Percentiles rank a stretch among this genome's conserved stretches.
phyloP scores from a whole-genome alignment of 2,113 vertebrate genomes.

The Chloropsis cyanopogon region DNA sequence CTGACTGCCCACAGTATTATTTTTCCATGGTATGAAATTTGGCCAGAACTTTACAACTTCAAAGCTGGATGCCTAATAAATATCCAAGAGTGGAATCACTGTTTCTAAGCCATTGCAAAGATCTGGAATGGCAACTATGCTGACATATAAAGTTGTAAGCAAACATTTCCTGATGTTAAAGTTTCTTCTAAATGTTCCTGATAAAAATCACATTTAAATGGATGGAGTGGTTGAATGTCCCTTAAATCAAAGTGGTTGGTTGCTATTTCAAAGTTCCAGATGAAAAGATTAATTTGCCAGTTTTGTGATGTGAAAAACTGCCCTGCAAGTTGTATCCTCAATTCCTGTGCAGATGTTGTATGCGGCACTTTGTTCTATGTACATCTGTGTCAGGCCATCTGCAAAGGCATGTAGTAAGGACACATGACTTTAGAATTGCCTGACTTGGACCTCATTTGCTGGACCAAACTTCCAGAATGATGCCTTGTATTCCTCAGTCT shows the following conservation, averaged over 20 bases:
- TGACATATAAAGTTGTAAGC: background rate
- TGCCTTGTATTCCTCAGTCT: background rate
- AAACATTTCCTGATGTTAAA: background rate
- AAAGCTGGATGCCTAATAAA: background rate
- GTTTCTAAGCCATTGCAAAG: background rate
- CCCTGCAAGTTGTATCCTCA: background rate
- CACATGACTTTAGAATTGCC: background rate
- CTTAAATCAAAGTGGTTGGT: background rate
- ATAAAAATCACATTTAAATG: background rate
- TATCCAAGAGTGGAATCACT: background rate
- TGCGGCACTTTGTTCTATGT: background rate
- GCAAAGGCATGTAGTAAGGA: background rate
- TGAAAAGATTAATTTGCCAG: background rate
- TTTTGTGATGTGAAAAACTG: background rate
- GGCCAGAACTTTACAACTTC: background rate
- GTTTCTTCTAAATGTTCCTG: background rate
- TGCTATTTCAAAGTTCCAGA: background rate
- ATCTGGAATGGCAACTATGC: background rate
- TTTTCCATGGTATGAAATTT: background rate
- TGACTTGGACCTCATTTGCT: background rate
- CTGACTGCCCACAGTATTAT: background rate
- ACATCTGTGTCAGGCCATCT: background rate
- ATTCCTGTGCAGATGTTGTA: background rate
- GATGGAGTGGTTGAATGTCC: background rate
- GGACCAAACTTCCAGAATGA: background rate